phyloP scores from a whole-genome alignment of 2,888 invertebrate genomes.

The Muschampia plurimacula region DNA sequence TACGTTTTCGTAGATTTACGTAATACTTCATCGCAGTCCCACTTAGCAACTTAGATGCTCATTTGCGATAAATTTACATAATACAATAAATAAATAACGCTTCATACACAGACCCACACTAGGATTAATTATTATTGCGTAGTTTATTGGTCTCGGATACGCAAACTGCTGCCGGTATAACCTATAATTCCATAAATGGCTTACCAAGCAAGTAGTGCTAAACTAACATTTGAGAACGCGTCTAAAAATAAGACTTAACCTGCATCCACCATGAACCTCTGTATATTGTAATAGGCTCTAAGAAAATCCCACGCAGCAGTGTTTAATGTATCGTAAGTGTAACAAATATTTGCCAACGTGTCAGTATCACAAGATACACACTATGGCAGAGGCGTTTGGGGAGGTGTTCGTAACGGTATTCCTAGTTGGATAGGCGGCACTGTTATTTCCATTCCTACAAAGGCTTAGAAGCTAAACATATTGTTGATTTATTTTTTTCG shows the following conservation, averaged over 20 bases:
- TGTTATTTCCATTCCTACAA: neutral
- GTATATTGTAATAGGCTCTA: slow-evolving; percentile 11
- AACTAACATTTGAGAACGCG: neutral
- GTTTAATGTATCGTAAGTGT: slow-evolving; percentile 15
- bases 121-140: too few relatives aligned
- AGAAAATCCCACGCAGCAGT: slow-evolving; percentile 2
- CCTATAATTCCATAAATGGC: too few relatives aligned
- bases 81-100: too few relatives aligned
- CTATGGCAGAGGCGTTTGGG: neutral
- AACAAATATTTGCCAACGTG: slow-evolving; percentile 31
- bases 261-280: neutral
- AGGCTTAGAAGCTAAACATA: too few relatives aligned
- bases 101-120: too few relatives aligned
- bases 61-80: too few relatives aligned
- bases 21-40: too few relatives aligned
- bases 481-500: too few relatives aligned
- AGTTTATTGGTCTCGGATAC: too few relatives aligned
- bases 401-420: slow-evolving; percentile 7
- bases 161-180: too few relatives aligned
- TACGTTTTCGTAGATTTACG: too few relatives aligned
- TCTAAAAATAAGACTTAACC: neutral
- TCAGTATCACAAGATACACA: slow-evolving; percentile 31
- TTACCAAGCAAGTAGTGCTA: neutral
- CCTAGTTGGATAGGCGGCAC: neutral
- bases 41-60: too few relatives aligned